Base-by-base conservation (phyloP, 2,888 invertebrate species). In the Leptopilina drosophilae region DNA sequence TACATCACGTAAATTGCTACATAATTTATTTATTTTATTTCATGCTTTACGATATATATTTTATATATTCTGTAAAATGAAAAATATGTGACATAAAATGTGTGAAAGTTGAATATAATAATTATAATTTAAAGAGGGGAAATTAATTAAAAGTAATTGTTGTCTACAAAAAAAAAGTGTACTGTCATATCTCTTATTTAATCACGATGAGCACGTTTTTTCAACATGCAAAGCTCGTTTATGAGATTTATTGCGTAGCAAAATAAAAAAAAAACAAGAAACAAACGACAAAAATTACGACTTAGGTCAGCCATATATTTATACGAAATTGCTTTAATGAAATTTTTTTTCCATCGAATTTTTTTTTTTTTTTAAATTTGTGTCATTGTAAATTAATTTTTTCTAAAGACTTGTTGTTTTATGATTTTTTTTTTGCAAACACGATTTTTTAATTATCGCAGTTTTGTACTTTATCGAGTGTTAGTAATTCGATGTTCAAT, bases 181-280 rank as follows among this genome's bases (percentile, higher is more conserved):
- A 49, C 49, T 49, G 12, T 59, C 59, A 59, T 59, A 15, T 59
- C 59, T 46, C 42, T 20, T 20, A 67, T 49, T 20, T 49, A 15
- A 11, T 46, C 6, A 12, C 15, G 12, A 12, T 42, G 14, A 49
- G 42, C 46, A 20, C 20, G 12, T 20, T 67, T 67, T 67, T 65
- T 67, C 59, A 59, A 42, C 46, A 67, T 67, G 46, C 46, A 20
- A 15, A 67, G 12, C 11, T 12, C 46, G 46, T 49, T 67, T 49
- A 15, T 46, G 67, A 67, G 20, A 67, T 67, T 46, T 67, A 67
- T 49, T 67, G 12, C 67, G 2, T 2, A 49, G 11, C 5, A 67
- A 46, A 67, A 66, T 15, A 42, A 42, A 42, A 42, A 42, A 42
- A 42, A 42, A 7, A 26, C 26, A 26, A 26, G 26, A 26, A 26